A percentile compares a stretch with the other conserved stretches of the same genome.
These are phyloP conservation scores for Heliconius congener DNA, from an alignment of 1,140 invertebrate genomes.

Conservation along the genomic window DNA sequence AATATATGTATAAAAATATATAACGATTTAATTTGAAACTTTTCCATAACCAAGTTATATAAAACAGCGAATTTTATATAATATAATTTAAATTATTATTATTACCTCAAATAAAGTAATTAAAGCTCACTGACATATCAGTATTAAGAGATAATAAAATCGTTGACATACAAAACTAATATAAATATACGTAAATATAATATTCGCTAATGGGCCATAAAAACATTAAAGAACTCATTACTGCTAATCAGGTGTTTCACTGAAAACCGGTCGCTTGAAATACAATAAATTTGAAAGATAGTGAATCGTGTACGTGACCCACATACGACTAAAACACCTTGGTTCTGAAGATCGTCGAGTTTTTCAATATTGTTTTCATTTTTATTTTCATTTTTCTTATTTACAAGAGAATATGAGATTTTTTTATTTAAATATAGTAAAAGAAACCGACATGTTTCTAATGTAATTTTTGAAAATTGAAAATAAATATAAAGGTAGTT, in stretches of 20 bases:
- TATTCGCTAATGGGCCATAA: conserved; percentile 20
- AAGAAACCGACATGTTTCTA: too few species aligned
- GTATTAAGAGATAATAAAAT: not conserved
- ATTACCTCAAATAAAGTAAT: not conserved
- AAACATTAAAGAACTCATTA: conserved; percentile 27
- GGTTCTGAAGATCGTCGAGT: conserved; percentile 3
- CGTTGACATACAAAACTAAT: not conserved
- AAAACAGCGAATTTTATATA: not conserved
- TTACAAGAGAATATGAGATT: not conserved
- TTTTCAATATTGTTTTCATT: conserved; percentile 17
- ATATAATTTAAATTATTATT: not conserved
- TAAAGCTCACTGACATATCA: not conserved
- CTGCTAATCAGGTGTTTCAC: conserved; percentile 19
- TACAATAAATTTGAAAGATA: conserved; percentile 28
- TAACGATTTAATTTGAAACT: not conserved
- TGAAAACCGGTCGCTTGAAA: conserved; percentile 25
- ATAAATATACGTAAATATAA: not conserved
- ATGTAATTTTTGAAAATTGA: too few species aligned
- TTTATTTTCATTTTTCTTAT: not conserved
- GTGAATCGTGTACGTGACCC: conserved; percentile 17
- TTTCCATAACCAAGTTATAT: not conserved
- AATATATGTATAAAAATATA: too few species aligned
- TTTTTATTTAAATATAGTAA: too few species aligned
- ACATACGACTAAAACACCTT: conserved; percentile 17
- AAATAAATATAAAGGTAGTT: too few species aligned